Evolutionary conservation across 2,888 invertebrate genomes (phyloP).

Genomic region (Limenitis camilla): DNA sequence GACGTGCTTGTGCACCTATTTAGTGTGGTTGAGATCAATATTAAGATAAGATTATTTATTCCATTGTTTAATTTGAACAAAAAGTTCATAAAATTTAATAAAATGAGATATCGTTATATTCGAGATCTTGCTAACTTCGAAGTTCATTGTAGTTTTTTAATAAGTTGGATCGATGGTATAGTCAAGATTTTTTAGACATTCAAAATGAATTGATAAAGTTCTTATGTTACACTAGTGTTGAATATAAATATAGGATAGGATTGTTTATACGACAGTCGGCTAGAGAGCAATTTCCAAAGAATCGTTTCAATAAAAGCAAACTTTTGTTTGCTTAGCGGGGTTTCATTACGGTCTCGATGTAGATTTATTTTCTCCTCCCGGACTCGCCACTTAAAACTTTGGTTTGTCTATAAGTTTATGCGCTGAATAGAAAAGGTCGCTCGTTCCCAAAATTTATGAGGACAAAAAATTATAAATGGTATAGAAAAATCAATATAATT

Average conservation of each 20-base stretch:
- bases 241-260: neutral
- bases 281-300: neutral
- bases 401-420: conserved; percentile 6
- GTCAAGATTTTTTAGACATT: no score
- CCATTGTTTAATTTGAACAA: no score
- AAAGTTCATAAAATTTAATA: no score
- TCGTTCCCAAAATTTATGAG: conserved; percentile 5
- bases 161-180: no score
- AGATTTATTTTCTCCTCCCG: conserved; percentile 6
- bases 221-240: no score
- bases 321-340: conserved; percentile 1
- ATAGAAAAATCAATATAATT: neutral
- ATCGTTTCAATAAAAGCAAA: conserved; percentile 7
- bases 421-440: conserved; percentile 11
- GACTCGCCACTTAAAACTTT: conserved; percentile 13
- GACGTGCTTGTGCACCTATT: conserved; percentile 21
- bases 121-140: no score
- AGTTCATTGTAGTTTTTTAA: no score
- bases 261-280: neutral
- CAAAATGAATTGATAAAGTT: no score
- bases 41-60: conserved; percentile 14
- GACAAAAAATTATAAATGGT: neutral
- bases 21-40: conserved; percentile 23
- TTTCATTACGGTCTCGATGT: conserved; percentile 8
- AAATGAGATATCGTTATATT: no score